Conservation (phyloP, 1,140 invertebrate genomes). For the Helicoverpa armigera region DNA sequence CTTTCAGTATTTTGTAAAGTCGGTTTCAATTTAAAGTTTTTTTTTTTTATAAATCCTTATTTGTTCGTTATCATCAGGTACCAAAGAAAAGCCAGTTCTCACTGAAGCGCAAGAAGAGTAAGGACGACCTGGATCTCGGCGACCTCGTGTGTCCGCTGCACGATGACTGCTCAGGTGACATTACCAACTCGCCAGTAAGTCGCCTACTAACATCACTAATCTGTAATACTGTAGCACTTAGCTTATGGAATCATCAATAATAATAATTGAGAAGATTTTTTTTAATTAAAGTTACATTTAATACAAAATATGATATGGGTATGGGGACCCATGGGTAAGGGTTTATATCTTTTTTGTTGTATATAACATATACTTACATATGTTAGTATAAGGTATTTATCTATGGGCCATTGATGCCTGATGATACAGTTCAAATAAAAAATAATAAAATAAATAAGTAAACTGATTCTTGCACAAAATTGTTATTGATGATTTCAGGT, state of each 20-base stretch:
- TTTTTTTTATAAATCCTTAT: too few species aligned
- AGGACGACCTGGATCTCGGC: conserved; percentile 93
- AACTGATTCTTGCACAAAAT: neutral
- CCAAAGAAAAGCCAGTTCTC: conserved; percentile 96
- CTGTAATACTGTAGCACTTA: conserved; percentile 24
- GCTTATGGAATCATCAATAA: conserved; percentile 6
- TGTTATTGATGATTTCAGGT: conserved; percentile 15
- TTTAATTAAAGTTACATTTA: too few species aligned
- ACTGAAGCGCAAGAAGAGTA: conserved; percentile 94
- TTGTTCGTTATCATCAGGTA: conserved; percentile 86
- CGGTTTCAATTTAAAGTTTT: too few species aligned
- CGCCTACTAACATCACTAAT: conserved; percentile 86
- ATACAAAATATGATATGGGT: too few species aligned
- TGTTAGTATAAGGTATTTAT: too few species aligned
- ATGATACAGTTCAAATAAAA: neutral
- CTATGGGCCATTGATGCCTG: too few species aligned
- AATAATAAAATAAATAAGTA: neutral
- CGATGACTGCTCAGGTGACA: conserved; percentile 89
- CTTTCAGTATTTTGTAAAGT: too few species aligned
- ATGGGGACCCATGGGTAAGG: too few species aligned
- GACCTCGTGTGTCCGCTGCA: conserved; percentile 95
- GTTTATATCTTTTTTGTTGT: too few species aligned
- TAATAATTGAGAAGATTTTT: too few species aligned
- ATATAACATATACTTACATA: too few species aligned
- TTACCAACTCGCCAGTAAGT: conserved; percentile 81